A percentile compares a stretch with the other conserved stretches of the same genome.
Conservation (phyloP, 2,797 vertebrate genomes). For the Uromys caudimaculatus region DNA sequence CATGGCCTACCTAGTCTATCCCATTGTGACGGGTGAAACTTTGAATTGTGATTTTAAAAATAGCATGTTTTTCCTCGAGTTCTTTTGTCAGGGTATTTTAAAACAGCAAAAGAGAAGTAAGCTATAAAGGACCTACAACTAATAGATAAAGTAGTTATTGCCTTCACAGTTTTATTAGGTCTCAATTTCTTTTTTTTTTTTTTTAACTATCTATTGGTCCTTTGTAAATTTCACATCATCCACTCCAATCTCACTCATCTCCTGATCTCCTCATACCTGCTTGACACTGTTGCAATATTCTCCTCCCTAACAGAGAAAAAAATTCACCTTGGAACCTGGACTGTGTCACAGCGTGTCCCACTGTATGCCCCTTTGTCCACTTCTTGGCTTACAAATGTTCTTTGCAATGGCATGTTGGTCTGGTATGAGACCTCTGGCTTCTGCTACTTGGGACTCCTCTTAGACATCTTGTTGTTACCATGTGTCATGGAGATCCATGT, state of each 20-base stretch:
- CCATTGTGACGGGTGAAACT: background rate
- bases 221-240: background rate
- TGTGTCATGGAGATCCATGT: background rate
- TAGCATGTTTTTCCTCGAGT: background rate
- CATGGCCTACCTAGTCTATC: background rate
- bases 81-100: background rate
- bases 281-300: background rate
- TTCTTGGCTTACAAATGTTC: background rate
- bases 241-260: background rate
- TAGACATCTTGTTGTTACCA: background rate
- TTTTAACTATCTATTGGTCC: background rate
- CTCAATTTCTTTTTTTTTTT: background rate
- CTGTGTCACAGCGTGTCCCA: background rate
- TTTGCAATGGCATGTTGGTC: background rate
- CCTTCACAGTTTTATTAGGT: background rate
- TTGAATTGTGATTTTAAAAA: background rate
- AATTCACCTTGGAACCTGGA: background rate
- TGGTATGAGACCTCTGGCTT: background rate
- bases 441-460: background rate
- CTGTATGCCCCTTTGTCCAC: background rate
- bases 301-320: background rate
- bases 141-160: background rate
- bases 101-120: background rate
- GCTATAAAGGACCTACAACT: too few species aligned
- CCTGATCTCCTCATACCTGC: background rate